Base-by-base conservation (phyloP, 2,888 invertebrate genomes). In the Dendrolimus pini region DNA sequence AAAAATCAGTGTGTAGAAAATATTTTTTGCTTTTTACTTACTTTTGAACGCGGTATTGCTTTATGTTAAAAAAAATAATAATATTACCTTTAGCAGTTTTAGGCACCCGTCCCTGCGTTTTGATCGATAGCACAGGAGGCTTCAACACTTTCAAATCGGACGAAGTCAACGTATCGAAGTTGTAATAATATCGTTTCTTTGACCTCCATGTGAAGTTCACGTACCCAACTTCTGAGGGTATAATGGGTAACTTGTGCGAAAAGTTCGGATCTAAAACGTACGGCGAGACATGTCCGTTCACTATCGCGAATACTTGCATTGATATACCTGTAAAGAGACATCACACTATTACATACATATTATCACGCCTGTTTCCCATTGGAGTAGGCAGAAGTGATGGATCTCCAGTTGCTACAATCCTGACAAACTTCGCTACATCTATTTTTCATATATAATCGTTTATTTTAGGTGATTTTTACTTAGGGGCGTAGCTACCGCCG, bases 131-230 rank as follows among this genome's bases (percentile, higher is more conserved):
- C 54, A 95, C 93, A n/a, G 98, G 98, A 47, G 96, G 94, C 76
- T 96, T 94, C 59, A 98, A 80, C 68, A 98, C 94, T 68, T 94
- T 94, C 66, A 96, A 95, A 79, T 97, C 96, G 70, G 94, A 95
- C 8, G 97, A 97, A 73, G 96, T 94, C 65, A 98, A 89, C 58
- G 94, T 93, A 80, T 97, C 96, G 80, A 98, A 98, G 80, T 97
- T 94, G 80, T 98, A 98, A 74, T 93, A 94, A 80, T 96, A 96
- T 77, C 95, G 95, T 80, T 95, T 95, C 65, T 96, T 96, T 1
- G 97, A 95, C 75, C 95, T 94, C 97, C 97, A 97, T 54, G 97
- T 97, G 78, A 97, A 97, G 85, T 97, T 97, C 1, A 97, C 97
- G 78, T 94, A 95, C 62, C 95, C 95, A 41, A 98, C 96, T 90